A percentile compares a stretch with the other conserved stretches of the same genome.
Evolutionary conservation across 2,113 vertebrate species (phyloP).

Genomic region (Cryptotis parvus): DNA sequence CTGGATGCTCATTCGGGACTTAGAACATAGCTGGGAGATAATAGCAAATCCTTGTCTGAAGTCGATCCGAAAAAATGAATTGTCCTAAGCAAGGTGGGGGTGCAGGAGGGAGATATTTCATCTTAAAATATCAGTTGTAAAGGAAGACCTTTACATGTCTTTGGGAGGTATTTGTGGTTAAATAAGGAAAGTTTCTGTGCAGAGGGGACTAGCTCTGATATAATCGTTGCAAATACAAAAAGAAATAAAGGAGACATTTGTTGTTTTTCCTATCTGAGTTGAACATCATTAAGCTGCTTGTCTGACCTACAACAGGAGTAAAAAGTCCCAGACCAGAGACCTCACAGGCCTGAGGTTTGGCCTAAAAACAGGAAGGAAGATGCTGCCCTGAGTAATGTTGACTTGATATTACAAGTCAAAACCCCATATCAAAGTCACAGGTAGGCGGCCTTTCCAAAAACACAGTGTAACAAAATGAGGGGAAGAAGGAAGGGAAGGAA

Average conservation of each 20-base stretch:
- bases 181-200: slow-evolving; percentile 30
- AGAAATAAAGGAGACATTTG: slow-evolving; percentile 10
- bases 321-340: background rate
- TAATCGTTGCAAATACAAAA: background rate
- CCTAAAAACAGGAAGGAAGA: slow-evolving; percentile 13
- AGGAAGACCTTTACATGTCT: background rate
- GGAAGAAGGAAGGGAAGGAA: no score
- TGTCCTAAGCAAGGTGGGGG: background rate
- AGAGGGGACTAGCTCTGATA: background rate
- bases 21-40: background rate
- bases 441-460: background rate
- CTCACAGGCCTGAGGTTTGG: background rate
- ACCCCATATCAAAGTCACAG: slow-evolving; percentile 5
- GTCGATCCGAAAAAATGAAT: slow-evolving; percentile 49
- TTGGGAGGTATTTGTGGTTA: background rate
- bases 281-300: background rate
- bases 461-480: background rate
- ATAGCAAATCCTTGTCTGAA: slow-evolving; percentile 44
- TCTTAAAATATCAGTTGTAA: slow-evolving; percentile 43
- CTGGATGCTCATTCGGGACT: slow-evolving; percentile 15
- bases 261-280: slow-evolving; percentile 21
- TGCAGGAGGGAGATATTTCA: background rate
- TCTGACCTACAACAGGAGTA: background rate
- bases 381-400: background rate
- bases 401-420: slow-evolving; percentile 12